These are phyloP conservation scores for Drosophila nasuta DNA, from an alignment of 1,140 invertebrate species.

Conservation along the genomic window DNA sequence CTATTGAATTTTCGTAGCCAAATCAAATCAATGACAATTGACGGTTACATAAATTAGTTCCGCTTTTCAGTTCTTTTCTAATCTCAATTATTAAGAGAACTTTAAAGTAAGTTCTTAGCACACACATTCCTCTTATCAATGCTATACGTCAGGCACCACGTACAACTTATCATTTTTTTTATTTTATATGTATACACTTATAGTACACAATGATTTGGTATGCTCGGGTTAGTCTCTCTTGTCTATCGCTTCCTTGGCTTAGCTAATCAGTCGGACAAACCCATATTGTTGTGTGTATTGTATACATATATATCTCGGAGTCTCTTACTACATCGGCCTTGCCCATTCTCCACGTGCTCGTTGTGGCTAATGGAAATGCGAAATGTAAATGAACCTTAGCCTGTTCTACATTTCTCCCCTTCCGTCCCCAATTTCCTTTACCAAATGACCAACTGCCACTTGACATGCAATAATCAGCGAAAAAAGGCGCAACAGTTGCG, in stretches of 20 bases:
- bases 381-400: constrained; percentile 21
- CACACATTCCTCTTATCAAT: constrained; percentile 17
- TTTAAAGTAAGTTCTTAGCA: constrained; percentile 2
- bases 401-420: background rate
- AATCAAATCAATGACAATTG: constrained; percentile 46
- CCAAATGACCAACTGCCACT: constrained; percentile 8
- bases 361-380: constrained; percentile 34
- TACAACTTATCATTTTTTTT: constrained; percentile 32
- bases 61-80: background rate
- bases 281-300: constrained; percentile 12
- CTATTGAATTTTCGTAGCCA: background rate
- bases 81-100: background rate
- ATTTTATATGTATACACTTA: background rate
- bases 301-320: no score
- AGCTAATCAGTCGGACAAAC: constrained; percentile 36
- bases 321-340: constrained; percentile 1
- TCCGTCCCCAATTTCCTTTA: background rate
- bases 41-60: constrained; percentile 40
- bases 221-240: constrained; percentile 36
- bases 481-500: constrained; percentile 45
- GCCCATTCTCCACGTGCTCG: constrained; percentile 23
- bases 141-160: constrained; percentile 3
- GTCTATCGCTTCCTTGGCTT: constrained; percentile 10
- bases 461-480: constrained; percentile 28
- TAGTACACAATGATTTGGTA: constrained; percentile 30